These are phyloP conservation scores for Muntiacus reevesi DNA, from an alignment of 2,113 vertebrate genomes.

Conservation along the genomic window DNA sequence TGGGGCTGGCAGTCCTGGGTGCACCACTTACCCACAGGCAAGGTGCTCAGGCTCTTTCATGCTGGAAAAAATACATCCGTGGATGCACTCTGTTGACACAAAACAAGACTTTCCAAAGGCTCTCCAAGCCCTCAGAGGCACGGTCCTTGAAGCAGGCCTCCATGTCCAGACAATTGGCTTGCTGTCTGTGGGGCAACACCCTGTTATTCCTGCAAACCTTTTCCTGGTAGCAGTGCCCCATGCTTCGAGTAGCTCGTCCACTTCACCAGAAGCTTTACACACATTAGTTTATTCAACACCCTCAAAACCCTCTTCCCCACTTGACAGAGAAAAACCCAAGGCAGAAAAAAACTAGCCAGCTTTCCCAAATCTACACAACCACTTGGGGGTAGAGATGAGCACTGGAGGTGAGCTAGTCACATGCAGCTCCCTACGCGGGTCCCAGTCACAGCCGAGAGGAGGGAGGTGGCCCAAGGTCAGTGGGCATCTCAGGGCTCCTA, in stretches of 20 bases:
- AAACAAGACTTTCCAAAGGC: background rate
- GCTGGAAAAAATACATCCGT: background rate
- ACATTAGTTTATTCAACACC: background rate
- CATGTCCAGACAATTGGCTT: background rate
- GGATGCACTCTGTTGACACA: background rate
- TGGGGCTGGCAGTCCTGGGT: too few species aligned
- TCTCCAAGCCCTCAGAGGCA: background rate
- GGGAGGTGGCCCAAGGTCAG: background rate
- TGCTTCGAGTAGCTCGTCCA: background rate
- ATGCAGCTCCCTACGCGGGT: rapidly evolving
- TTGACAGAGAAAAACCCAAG: background rate
- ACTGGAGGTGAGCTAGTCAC: background rate
- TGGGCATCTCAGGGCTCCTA: background rate
- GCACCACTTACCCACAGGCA: background rate
- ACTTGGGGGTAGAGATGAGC: background rate
- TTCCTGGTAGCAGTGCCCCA: background rate
- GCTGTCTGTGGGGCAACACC: background rate
- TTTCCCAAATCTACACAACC: background rate
- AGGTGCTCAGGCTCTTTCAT: background rate
- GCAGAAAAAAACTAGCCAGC: background rate
- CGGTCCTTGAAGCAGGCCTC: background rate
- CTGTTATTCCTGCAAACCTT: background rate
- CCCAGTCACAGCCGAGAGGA: too few species aligned
- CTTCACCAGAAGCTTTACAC: background rate
- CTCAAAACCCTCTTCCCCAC: background rate